Evolutionary conservation across 2,113 vertebrate genomes (phyloP), one percentile per base, ranked within the genome.

Genomic region (Lethenteron camtschaticum): DNA sequence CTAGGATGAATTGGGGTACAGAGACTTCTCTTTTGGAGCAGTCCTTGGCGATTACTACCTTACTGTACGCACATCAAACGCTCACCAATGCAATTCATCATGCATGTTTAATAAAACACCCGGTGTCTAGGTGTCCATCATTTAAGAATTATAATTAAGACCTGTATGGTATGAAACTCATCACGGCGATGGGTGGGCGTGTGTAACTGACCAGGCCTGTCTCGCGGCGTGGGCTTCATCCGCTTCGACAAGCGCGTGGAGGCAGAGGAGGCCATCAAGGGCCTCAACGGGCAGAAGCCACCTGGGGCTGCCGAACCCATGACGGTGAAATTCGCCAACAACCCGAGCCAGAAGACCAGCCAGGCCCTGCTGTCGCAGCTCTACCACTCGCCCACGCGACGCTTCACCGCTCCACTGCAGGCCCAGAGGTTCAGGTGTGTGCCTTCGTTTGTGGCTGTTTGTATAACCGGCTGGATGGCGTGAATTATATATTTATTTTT

Each of bases 281-380:
- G 89, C 66, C 81, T 95, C 78, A 92, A 95, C 0, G 90, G 89
- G 69, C 90, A 95, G 80, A 95, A 95, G 73, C 89, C 88, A 0
- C 79, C 94, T 74, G 89, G 90, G 0, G 88, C 90, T 0, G 80
- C 86, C 0, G 90, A 95, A 75, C 90, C 90, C 78, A 95, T 95
- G 80, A 95, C 89, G 2, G 89, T 95, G 78, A 95, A 95, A 79
- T 95, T 95, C 2, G 89, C 90, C 79, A 95, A 95, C 83, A 92
- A 88, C 78, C 89, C 90, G 2, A 94, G 90, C 73, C 90, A 95
- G 84, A 95, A 92, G 79, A 87, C 90, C 0, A 89, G 88, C 72
- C 89, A 92, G 79, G 84, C 87, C 1, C 81, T 95, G 78, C 85
- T 95, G 72, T 90, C 88, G 68, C 89, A 92, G 77, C 85, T 95